Conservation (phyloP, 23 tunicate genomes). For the Diplosoma virens region DNA sequence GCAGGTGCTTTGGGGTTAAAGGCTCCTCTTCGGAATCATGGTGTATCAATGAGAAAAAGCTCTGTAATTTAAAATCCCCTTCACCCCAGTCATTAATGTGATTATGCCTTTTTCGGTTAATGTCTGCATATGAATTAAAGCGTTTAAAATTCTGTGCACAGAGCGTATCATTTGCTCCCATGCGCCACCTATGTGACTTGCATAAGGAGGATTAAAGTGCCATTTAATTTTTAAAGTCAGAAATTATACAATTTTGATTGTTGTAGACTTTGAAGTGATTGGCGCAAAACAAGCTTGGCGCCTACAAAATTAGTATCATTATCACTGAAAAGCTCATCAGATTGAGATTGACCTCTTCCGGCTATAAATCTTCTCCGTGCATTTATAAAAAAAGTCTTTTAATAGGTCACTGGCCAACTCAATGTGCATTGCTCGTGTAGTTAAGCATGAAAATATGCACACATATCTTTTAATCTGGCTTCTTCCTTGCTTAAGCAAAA, state of each 20-base stretch:
- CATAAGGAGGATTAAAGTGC: conserved; percentile 30
- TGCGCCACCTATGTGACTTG: conserved; percentile 47
- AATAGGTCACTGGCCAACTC: neutral
- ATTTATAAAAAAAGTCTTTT: conserved; percentile 16
- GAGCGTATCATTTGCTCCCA: conserved; percentile 54
- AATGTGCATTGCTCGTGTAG: conserved; percentile 31
- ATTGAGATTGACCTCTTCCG: conserved; percentile 32
- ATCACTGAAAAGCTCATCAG: conserved; percentile 19
- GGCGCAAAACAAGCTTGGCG: conserved; percentile 25
- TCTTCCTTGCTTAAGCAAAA: conserved; percentile 18
- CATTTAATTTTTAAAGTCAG: conserved; percentile 20
- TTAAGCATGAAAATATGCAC: conserved; percentile 26
- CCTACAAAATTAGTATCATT: conserved; percentile 62
- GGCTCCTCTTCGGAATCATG: no score
- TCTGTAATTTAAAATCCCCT: no score
- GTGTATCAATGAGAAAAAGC: no score
- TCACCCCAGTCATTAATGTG: no score
- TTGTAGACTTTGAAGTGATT: conserved; percentile 17
- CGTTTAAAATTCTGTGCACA: conserved; percentile 27
- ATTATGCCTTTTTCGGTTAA: no score
- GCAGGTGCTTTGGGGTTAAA: no score
- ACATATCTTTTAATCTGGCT: conserved; percentile 45
- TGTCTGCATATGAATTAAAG: no score
- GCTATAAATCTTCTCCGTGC: conserved; percentile 44
- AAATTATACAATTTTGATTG: conserved; percentile 16